A percentile compares a stretch with the other conserved stretches of the same genome.
Conservation (phyloP, 2,113 vertebrate species). For the Kryptolebias marmoratus region DNA sequence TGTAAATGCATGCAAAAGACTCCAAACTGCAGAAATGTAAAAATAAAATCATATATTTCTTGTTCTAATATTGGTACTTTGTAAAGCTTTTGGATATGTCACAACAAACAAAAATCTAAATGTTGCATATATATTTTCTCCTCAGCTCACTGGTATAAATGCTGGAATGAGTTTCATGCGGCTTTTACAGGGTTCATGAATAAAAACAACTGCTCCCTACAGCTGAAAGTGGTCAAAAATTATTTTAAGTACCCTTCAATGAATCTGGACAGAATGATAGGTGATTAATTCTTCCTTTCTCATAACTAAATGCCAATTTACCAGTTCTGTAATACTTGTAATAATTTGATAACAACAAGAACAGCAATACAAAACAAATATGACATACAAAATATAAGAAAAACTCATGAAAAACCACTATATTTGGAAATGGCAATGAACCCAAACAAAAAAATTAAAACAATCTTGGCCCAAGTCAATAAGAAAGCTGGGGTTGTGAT, state of each 20-base stretch:
- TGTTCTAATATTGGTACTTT: too few species aligned
- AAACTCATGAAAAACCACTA: background rate
- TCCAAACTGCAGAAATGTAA: background rate
- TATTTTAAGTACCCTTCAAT: too few species aligned
- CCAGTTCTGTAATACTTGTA: background rate
- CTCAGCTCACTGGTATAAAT: too few species aligned
- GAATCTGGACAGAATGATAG: background rate
- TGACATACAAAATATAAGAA: background rate
- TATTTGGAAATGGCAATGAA: background rate
- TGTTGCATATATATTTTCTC: too few species aligned
- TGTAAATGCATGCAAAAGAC: slow-evolving; percentile 1
- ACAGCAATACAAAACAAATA: background rate
- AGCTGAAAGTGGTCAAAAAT: background rate
- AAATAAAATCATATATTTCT: background rate
- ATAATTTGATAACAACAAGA: background rate
- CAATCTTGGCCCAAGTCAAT: background rate
- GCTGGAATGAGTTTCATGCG: too few species aligned
- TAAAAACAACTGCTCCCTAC: background rate
- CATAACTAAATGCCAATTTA: background rate
- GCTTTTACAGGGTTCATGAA: background rate
- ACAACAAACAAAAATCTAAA: too few species aligned
- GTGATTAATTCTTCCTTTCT: background rate
- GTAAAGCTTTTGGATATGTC: too few species aligned
- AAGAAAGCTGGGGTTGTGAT: background rate
- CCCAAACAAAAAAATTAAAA: background rate